These are phyloP conservation scores for Bradysia coprophila DNA, from an alignment of 1,140 invertebrate species.

Conservation along the genomic window DNA sequence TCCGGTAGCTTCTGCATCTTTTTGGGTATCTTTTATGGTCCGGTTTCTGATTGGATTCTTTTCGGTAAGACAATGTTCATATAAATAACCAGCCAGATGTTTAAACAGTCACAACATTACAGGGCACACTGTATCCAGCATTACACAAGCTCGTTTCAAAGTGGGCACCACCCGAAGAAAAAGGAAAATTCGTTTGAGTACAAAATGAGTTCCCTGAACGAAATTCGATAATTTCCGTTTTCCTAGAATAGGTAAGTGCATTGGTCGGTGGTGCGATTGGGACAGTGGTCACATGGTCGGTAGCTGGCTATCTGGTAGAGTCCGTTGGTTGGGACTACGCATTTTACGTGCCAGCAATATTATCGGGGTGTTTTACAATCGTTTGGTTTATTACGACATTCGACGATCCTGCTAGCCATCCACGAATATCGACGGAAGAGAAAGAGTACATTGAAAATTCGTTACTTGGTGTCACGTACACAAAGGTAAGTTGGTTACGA, in stretches of 20 bases:
- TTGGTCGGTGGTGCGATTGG: constrained; percentile 59
- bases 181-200: constrained; percentile 59
- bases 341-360: constrained; percentile 38
- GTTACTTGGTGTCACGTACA: constrained; percentile 22
- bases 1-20: constrained; percentile 42
- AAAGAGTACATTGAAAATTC: constrained; percentile 37
- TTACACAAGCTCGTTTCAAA: constrained; percentile 50
- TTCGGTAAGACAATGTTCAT: constrained; percentile 29
- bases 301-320: constrained; percentile 33
- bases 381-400: constrained; percentile 38
- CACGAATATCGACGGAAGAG: constrained; percentile 51
- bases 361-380: constrained; percentile 34
- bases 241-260: constrained; percentile 48
- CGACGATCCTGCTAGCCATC: constrained; percentile 49
- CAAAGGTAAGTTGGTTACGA: constrained; percentile 23
- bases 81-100: too few species aligned
- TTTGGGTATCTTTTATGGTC: constrained; percentile 33
- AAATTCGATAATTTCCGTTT: too few species aligned
- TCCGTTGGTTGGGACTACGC: constrained; percentile 43
- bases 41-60: constrained; percentile 46
- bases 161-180: constrained; percentile 58
- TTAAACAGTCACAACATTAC: too few species aligned
- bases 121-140: constrained; percentile 53
- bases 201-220: too few species aligned
- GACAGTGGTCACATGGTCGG: constrained; percentile 51